Conservation (phyloP, 2,797 vertebrate genomes). For the Valencia hispanica region DNA sequence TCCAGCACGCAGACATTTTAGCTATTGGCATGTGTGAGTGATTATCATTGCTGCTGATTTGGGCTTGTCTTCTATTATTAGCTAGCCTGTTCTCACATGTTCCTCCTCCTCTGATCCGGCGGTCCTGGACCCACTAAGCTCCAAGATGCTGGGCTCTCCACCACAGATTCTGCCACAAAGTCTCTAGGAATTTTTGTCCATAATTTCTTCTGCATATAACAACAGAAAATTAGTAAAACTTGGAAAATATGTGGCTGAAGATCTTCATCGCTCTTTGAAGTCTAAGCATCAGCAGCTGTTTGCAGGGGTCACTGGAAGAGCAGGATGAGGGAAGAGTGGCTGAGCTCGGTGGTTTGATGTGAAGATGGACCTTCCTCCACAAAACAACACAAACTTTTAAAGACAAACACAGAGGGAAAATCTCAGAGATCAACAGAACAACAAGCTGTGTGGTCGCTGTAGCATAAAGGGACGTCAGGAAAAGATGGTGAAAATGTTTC, state of each 20-base stretch:
- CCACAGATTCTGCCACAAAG: background rate
- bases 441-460: background rate
- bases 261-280: background rate
- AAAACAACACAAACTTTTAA: background rate
- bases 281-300: background rate
- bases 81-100: background rate
- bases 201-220: background rate
- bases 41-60: slow-evolving; percentile 1
- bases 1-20: too few species aligned
- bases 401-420: background rate
- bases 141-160: background rate
- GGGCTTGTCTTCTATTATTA: background rate
- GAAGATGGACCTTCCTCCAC: background rate
- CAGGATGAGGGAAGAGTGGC: background rate
- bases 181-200: background rate
- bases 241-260: background rate
- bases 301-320: slow-evolving; percentile 1
- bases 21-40: too few species aligned
- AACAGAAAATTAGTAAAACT: background rate
- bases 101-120: background rate
- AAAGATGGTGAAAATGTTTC: slow-evolving; percentile 14
- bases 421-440: background rate
- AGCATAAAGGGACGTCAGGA: background rate
- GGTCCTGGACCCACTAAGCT: background rate
- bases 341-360: background rate